Evolutionary conservation across 2,888 invertebrate species (phyloP), one percentile per base, ranked within the genome.

Genomic region (Lordiphosa andalusiaca): DNA sequence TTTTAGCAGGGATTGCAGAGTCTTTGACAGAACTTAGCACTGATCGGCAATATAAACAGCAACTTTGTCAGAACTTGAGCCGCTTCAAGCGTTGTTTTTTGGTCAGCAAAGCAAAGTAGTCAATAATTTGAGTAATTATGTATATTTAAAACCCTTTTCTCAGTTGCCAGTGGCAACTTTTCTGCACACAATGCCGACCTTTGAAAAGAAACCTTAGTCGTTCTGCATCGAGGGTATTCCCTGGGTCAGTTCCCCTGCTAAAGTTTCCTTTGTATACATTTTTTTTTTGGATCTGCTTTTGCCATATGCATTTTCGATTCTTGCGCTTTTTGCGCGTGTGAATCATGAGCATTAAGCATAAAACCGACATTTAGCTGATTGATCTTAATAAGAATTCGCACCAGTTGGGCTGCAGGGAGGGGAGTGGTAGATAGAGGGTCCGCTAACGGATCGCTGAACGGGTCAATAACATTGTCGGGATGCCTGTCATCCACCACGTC

Each of bases 351-450:
- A 81, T 80, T 83, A 80, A 83, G 77, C 83, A 80, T 80, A 83
- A 83, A 83, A 83, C 81, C 81, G 83, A 77, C 77, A 78, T 83
- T 83, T 77, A 80, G 83, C 78, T 80, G 78, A 80, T 80, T 80
- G 78, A 80, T 80, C 78, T 80, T 83, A 83, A 83, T 83, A 80
- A 80, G 78, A 80, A 83, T 83, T 72, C 67, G 64, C 51, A 53
- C 39, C 36, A 49, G 12, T 63, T 49, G 25, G 35, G 40, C 46
- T 47, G 65, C 53, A 56, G 53, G 65, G 54, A 49, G 70, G 37
- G 37, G 25, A 7, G 33, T 33, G 25, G 41, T 16, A 10, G 53
- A 37, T 23, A 19, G 19, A 44, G 41, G 53, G 48, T 40, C 38
- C 47, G 68, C 74, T 77, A 77, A 77, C 77, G 77, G 77, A 82